Conservation (phyloP, 1,140 invertebrate genomes). For the Adoxophyes honmai region DNA sequence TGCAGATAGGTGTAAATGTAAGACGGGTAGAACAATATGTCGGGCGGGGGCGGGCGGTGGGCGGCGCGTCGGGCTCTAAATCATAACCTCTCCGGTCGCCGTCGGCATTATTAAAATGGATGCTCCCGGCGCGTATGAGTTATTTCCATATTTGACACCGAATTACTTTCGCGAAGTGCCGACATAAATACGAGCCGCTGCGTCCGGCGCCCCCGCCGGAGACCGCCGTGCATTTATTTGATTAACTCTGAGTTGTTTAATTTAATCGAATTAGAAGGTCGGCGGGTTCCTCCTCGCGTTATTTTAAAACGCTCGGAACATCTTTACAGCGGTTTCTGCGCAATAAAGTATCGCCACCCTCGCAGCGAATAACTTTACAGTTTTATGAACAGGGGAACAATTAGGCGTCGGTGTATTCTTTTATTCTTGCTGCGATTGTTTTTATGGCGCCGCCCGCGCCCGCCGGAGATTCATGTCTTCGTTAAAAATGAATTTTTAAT, state of each 20-base stretch:
- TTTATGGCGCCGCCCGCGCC: conserved; percentile 46
- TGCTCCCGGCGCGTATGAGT: conserved; percentile 71
- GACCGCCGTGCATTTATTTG: conserved; percentile 74
- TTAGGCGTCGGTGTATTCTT: conserved; percentile 65
- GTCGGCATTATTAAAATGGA: conserved; percentile 74
- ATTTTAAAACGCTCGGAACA: conserved; percentile 73
- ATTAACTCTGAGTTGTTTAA: conserved; percentile 77
- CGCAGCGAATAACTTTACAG: conserved; percentile 70
- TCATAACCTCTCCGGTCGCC: conserved; percentile 63
- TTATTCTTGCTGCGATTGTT: conserved; percentile 65
- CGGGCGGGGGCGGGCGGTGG: conserved; percentile 1
- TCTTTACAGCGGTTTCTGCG: conserved; percentile 75
- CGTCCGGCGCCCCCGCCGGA: conserved; percentile 39
- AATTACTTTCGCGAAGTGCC: conserved; percentile 76
- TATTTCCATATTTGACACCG: conserved; percentile 77
- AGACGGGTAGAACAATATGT: neutral
- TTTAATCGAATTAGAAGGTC: conserved; percentile 75
- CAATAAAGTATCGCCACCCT: conserved; percentile 68
- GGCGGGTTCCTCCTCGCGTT: conserved; percentile 44
- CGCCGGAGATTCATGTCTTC: conserved; percentile 58
- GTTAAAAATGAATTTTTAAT: conserved; percentile 72
- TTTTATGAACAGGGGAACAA: conserved; percentile 76
- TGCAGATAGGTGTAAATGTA: neutral
- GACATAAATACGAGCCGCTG: conserved; percentile 66
- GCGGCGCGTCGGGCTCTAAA: conserved; percentile 47